Evolutionary conservation across 53 echinoderm and acorn worm species (phyloP), one percentile per base, ranked within the genome.

Genomic region (Astropecten irregularis): DNA sequence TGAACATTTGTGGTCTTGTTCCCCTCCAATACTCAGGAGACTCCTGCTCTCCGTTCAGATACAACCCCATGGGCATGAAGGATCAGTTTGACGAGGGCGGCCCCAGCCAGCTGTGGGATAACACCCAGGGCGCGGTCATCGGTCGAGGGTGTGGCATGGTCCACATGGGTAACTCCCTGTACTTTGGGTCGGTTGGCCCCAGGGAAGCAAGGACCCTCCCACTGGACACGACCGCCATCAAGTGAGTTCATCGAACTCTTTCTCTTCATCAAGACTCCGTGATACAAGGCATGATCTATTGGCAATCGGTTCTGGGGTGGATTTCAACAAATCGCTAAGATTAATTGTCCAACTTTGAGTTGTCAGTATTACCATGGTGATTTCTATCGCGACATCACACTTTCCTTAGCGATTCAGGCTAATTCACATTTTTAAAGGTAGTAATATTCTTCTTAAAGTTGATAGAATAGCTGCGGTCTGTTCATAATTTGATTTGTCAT

Each of bases 91-190:
- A 91, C 19, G 25, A 39, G 2, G 40, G 65, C 29, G 38, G 76
- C 44, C 85, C 57, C n/a, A 63, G 58, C 73, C 59, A 55, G 58
- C 63, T 46, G 28, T 96, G 96, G 93, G 89, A 85, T 3, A 83
- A 66, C 23, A 36, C 84, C 8, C 53, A 81, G 5, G 88, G 89
- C 2, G 85, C 81, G 0, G 70, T 38, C 0, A 63, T 89, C 14
- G 87, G 93, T 50, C 91, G 86, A 48, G 85, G 82, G 26, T 96
- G 96, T 71, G 96, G 96, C 2, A 59, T 89, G 39, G 72, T 96
- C 68, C 91, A 93, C 84, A 96, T 93, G 91, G 96, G 79, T 52
- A 72, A 91, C 61, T 93, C 96, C 3, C 89, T 96, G 23, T 92
- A 96, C 79, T 96, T 96, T 89, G 91, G 96, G 2, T 89, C 85